phyloP scores from a whole-genome alignment of 2,888 invertebrate genomes.

The Eumacrocentrus americanus region DNA sequence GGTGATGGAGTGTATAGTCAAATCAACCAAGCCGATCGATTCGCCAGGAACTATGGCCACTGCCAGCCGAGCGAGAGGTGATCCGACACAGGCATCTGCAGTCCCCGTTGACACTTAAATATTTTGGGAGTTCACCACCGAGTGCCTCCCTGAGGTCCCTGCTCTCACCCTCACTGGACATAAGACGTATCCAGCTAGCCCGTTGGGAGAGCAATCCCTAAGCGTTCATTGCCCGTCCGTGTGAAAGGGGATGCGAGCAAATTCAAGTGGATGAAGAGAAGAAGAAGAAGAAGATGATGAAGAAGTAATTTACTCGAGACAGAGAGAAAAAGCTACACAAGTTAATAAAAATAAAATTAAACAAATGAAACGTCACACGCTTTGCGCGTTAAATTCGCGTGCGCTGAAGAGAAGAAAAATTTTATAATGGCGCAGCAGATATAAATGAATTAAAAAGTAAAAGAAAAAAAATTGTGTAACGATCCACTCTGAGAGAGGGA shows the following conservation, averaged over 20 bases:
- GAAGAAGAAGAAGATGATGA: background rate
- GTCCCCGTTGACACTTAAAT: slow-evolving; percentile 68
- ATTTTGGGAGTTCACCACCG: slow-evolving; percentile 64
- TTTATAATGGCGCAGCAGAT: slow-evolving; percentile 8
- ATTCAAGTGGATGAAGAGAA: background rate
- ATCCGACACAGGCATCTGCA: slow-evolving; percentile 72
- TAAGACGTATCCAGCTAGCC: slow-evolving; percentile 60
- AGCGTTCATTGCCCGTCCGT: slow-evolving; percentile 25
- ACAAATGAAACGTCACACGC: slow-evolving; percentile 2
- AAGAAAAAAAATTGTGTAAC: slow-evolving; percentile 26
- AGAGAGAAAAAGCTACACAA: background rate
- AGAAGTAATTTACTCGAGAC: background rate
- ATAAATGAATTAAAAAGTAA: slow-evolving; percentile 15
- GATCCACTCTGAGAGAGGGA: slow-evolving; percentile 34
- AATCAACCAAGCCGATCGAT: slow-evolving; percentile 27
- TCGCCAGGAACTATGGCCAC: slow-evolving; percentile 66
- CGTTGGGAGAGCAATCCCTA: slow-evolving; percentile 60
- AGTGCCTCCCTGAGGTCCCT: slow-evolving; percentile 66
- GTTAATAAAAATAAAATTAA: background rate
- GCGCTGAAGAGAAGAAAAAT: background rate
- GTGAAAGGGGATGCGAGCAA: slow-evolving; percentile 13
- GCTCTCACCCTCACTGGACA: slow-evolving; percentile 66
- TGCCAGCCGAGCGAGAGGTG: slow-evolving; percentile 72
- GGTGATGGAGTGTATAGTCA: slow-evolving; percentile 21
- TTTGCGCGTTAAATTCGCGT: slow-evolving; percentile 16